Evolutionary conservation across 1,140 invertebrate genomes (phyloP), one percentile per base, ranked within the genome.

Genomic region (Rhagoletis zephyria): DNA sequence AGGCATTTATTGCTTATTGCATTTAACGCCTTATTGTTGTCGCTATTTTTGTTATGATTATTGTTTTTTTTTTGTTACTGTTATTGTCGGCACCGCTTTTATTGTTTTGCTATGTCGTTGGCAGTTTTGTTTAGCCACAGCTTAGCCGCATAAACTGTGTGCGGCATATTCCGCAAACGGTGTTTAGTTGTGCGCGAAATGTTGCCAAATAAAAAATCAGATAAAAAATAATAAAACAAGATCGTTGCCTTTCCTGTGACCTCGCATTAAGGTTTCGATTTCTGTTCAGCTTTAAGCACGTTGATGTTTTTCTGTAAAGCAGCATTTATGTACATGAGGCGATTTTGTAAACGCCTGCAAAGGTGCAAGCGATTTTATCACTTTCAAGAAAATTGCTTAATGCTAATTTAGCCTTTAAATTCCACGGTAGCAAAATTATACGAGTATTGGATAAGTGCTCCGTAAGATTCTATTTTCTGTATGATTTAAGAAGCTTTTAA

Each of bases 21-120:
- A n/a, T 81, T 81, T 81, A 81, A 81, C 74, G 74, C 74, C 74
- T 81, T 56, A 81, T 81, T 81, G 74, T 81, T 81, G 74, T 59
- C 74, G 16, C 74, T 30, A 81, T 81, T 81, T 81, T 56, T 51
- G 67, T 81, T 81, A 81, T 81, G 74, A 56, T 81, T 81, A 81
- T 81, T n/a, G 74, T 81, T 51, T 59, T 77, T 40, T 48, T 81
- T n/a, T 81, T 56, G 48, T 81, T 81, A 81, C 19, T 51, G 51
- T 56, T 81, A 81, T 81, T 81, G 45, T 9, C 74, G 30, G 30
- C 0, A 81, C 74, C 45, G 74, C 19, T 1, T 81, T 81, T 81
- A 81, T 81, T 81, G 74, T 48, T 81, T 81, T 6, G 16, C 2
- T 81, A 45, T 81, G 48, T 30, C 45, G 3, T 12, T 6, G 3